Evolutionary conservation across 2,888 invertebrate genomes (phyloP).

Genomic region (Micoletzkya japonica): DNA sequence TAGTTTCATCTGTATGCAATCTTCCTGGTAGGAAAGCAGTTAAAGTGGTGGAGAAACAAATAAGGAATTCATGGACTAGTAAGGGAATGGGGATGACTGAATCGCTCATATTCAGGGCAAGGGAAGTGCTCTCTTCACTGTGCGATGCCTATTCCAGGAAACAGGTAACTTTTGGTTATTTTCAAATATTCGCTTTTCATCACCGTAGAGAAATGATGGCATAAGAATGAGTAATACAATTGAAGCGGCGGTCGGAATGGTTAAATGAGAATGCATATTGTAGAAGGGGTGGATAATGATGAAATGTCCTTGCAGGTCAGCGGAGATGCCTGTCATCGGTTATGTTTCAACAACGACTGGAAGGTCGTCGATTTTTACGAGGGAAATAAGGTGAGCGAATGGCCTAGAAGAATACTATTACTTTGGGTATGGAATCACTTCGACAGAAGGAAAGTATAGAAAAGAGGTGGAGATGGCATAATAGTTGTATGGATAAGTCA

Average conservation of each 20-base stretch:
- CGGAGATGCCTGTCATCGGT: slow-evolving; percentile 59
- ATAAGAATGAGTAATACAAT: too few species aligned
- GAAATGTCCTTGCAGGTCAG: slow-evolving; percentile 30
- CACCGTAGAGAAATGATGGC: not conserved
- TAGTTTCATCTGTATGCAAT: too few species aligned
- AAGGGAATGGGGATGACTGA: not conserved
- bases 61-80: not conserved
- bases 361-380: slow-evolving; percentile 55
- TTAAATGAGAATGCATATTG: too few species aligned
- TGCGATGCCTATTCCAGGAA: slow-evolving; percentile 49
- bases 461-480: not conserved
- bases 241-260: too few species aligned
- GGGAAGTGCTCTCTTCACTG: slow-evolving; percentile 46
- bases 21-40: too few species aligned
- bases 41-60: not conserved
- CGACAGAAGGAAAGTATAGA: not conserved
- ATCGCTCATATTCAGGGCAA: slow-evolving; percentile 41
- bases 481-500: not conserved
- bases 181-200: not conserved
- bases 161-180: slow-evolving; percentile 21
- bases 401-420: not conserved
- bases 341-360: slow-evolving; percentile 55
- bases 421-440: not conserved
- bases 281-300: not conserved
- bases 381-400: slow-evolving; percentile 47